A percentile compares a stretch with the other conserved stretches of the same genome.
Conservation (phyloP, 2,797 vertebrate species). For the Myotis planiceps region DNA sequence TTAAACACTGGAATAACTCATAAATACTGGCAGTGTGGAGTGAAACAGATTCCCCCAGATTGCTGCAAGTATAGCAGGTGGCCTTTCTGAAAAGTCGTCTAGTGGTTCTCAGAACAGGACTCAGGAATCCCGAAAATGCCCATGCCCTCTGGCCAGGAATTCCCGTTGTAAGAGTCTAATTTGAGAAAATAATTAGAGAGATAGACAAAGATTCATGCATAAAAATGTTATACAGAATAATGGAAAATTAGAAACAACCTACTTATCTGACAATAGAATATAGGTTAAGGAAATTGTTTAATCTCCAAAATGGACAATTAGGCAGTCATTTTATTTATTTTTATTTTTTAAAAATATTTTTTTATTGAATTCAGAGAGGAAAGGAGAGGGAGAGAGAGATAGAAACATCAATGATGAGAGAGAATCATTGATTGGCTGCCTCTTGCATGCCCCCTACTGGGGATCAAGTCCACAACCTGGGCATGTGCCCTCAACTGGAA, state of each 20-base stretch:
- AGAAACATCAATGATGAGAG: too few relatives aligned
- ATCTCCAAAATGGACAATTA: slow-evolving; percentile 47
- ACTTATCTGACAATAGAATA: not conserved
- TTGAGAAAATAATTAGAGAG: slow-evolving; percentile 54
- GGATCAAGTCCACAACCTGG: too few relatives aligned
- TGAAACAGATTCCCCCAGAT: not conserved
- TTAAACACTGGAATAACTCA: not conserved
- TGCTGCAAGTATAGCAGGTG: not conserved
- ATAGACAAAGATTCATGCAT: not conserved
- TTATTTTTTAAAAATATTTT: too few relatives aligned
- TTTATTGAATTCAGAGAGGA: too few relatives aligned
- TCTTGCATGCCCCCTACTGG: too few relatives aligned
- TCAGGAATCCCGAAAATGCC: slow-evolving; percentile 9
- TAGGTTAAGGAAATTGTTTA: slow-evolving; percentile 48
- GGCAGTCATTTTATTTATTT: not conserved
- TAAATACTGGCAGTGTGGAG: not conserved
- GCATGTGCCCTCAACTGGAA: too few relatives aligned
- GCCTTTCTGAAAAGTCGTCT: slow-evolving; percentile 17
- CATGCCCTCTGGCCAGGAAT: slow-evolving; percentile 36
- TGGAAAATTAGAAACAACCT: slow-evolving; percentile 49
- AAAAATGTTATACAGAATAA: slow-evolving; percentile 49
- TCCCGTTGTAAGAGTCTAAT: slow-evolving; percentile 48
- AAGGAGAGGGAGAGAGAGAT: too few relatives aligned
- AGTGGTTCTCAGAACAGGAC: not conserved
- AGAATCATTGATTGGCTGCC: too few relatives aligned